phyloP scores from a whole-genome alignment of 2,888 invertebrate genomes.

The Epirrhoe alternata region DNA sequence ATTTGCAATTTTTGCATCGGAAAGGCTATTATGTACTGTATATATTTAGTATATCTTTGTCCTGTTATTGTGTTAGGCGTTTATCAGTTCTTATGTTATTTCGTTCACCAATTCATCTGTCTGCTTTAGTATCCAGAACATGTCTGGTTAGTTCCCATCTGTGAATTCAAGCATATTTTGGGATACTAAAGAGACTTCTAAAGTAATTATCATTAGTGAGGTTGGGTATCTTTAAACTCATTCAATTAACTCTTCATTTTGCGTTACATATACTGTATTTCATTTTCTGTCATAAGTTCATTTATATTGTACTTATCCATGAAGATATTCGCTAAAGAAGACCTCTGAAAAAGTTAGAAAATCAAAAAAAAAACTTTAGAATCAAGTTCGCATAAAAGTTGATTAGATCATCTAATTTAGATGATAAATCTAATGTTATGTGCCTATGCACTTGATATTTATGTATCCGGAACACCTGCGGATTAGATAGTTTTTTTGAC shows the following conservation, averaged over 20 bases:
- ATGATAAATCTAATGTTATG: conserved; percentile 75
- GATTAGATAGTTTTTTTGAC: conserved; percentile 59
- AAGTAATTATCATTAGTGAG: conserved; percentile 65
- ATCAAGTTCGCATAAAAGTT: conserved; percentile 80
- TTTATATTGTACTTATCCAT: conserved; percentile 83
- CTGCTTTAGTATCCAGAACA: conserved; percentile 59
- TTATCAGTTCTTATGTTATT: conserved; percentile 66
- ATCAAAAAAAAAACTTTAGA: conserved; percentile 68
- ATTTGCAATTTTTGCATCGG: conserved; percentile 69
- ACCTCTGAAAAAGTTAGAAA: conserved; percentile 71
- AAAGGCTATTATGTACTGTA: conserved; percentile 67
- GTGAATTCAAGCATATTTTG: conserved; percentile 52
- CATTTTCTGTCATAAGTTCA: conserved; percentile 76
- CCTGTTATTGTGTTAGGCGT: conserved; percentile 70
- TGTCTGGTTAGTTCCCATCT: conserved; percentile 29
- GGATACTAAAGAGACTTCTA: conserved; percentile 54
- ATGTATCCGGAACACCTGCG: conserved; percentile 65
- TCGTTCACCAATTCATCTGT: conserved; percentile 59
- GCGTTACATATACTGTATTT: conserved; percentile 65
- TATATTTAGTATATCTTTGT: conserved; percentile 71
- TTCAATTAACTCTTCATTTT: conserved; percentile 71
- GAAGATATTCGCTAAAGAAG: conserved; percentile 81
- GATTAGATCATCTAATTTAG: conserved; percentile 66
- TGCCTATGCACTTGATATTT: conserved; percentile 74
- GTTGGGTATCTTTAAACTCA: conserved; percentile 75